phyloP scores from a whole-genome alignment of 2,113 vertebrate species.

The Gymnarchus niloticus region DNA sequence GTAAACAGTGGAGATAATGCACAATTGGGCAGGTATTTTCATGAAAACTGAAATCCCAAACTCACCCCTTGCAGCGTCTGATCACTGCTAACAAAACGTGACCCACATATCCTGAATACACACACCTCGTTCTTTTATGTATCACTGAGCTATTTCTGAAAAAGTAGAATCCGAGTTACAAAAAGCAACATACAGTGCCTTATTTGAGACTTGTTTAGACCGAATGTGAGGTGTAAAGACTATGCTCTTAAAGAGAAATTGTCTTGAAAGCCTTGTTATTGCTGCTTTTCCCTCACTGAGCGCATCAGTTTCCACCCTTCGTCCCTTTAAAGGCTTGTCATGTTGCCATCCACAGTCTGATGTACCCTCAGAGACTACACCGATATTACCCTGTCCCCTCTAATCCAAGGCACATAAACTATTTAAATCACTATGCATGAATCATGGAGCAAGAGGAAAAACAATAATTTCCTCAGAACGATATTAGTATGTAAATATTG shows the following conservation, averaged over 20 bases:
- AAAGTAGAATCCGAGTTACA: too few relatives aligned
- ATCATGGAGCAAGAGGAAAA: constrained; percentile 51
- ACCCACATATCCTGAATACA: too few relatives aligned
- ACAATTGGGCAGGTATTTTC: not conserved
- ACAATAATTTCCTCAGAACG: constrained; percentile 52
- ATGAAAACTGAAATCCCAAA: not conserved
- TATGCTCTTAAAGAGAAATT: not conserved
- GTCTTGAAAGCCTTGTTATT: not conserved
- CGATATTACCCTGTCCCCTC: constrained; percentile 56
- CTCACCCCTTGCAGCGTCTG: too few relatives aligned
- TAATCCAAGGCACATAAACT: constrained; percentile 56
- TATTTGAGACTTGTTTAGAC: not conserved
- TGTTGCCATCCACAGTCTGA: constrained; percentile 43
- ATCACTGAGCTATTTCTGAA: too few relatives aligned
- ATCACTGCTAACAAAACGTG: too few relatives aligned
- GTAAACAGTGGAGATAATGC: not conserved
- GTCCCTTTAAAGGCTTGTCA: constrained; percentile 21
- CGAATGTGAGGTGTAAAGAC: not conserved
- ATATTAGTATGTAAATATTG: constrained; percentile 51
- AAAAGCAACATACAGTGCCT: not conserved
- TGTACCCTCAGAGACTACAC: constrained; percentile 53
- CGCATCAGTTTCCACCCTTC: not conserved
- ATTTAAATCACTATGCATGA: constrained; percentile 45
- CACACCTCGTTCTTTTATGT: too few relatives aligned
- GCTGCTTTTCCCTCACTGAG: not conserved